A percentile compares a stretch with the other conserved stretches of the same genome.
These are phyloP conservation scores for Bradypus variegatus DNA, from an alignment of 2,797 vertebrate genomes.

Conservation along the genomic window DNA sequence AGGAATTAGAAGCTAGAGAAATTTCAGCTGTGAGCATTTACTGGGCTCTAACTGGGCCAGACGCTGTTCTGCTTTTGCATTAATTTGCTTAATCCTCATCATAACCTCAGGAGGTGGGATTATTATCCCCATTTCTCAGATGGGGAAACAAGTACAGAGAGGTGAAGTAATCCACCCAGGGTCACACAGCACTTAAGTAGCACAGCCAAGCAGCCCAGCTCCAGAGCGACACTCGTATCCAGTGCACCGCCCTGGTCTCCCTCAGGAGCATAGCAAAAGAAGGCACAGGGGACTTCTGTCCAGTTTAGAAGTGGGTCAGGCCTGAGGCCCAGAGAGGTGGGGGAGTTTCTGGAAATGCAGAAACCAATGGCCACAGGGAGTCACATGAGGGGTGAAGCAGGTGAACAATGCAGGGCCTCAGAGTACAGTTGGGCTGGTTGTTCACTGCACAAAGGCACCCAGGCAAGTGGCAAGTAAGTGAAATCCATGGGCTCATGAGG, in stretches of 20 bases:
- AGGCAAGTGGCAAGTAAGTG: background rate
- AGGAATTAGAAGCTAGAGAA: background rate
- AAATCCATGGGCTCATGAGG: background rate
- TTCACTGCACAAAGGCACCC: background rate
- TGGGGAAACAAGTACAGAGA: background rate
- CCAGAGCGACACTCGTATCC: background rate
- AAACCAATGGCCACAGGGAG: background rate
- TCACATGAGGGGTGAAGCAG: background rate
- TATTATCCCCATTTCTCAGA: background rate
- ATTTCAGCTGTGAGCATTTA: background rate
- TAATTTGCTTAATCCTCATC: background rate
- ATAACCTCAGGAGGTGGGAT: background rate
- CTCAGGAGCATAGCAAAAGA: background rate
- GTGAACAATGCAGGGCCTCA: background rate
- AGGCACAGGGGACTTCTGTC: background rate
- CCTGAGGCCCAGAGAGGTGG: background rate
- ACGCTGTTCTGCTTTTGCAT: background rate
- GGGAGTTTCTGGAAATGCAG: background rate
- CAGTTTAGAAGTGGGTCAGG: background rate
- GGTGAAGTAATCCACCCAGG: background rate
- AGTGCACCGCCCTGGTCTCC: background rate
- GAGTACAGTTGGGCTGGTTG: background rate
- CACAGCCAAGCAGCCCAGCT: background rate
- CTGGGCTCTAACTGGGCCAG: background rate
- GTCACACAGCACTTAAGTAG: background rate